Evolutionary conservation across 2,797 vertebrate species (phyloP), one percentile per base, ranked within the genome.

Genomic region (Mionectes olivaceus): DNA sequence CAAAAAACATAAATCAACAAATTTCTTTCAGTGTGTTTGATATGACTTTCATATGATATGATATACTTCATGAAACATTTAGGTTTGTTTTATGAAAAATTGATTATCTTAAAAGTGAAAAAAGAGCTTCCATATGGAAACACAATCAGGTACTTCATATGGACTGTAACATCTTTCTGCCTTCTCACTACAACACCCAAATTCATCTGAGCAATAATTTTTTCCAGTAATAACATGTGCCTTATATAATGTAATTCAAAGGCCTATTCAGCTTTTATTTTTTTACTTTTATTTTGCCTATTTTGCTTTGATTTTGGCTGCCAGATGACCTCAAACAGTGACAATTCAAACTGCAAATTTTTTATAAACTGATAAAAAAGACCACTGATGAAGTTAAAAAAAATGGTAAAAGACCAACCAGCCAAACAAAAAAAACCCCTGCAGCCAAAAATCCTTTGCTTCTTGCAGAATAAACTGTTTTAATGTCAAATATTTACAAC

Each of bases 61-160:
- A 67, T 4, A 68, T 56, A n/a, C 39, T 80, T 28, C 8, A 88
- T 80, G 6, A 57, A 55, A 63, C 12, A 59, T 35, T 88, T 50
- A 16, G 2, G 2, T 19, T 64, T 82, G 3, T 67, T 78, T 61
- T 27, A 41, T 30, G 17, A 76, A 87, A 82, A 52, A n/a, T 2
- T 0, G 0, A 27, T 67, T 88, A 5, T 30, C 21, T 55, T 76
- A 39, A 46, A 60, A 64, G 32, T 10, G 5, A 70, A 5, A 4
- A 64, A 84, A 19, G 19, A 78, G 4, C 5, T 71, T 91, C 32
- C 71, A 64, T 11, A 23, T 16, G 16, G 28, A 81, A 78, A 81
- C 8, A 21, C 7, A 64, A 7, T 32, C 15, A 87, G 9, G 14
- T 37, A 19, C 11, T 70, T 88, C 44, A 41, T 13, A 63, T 12